These are phyloP conservation scores for Drosophila dunni DNA, from an alignment of 1,140 invertebrate genomes.

Conservation along the genomic window DNA sequence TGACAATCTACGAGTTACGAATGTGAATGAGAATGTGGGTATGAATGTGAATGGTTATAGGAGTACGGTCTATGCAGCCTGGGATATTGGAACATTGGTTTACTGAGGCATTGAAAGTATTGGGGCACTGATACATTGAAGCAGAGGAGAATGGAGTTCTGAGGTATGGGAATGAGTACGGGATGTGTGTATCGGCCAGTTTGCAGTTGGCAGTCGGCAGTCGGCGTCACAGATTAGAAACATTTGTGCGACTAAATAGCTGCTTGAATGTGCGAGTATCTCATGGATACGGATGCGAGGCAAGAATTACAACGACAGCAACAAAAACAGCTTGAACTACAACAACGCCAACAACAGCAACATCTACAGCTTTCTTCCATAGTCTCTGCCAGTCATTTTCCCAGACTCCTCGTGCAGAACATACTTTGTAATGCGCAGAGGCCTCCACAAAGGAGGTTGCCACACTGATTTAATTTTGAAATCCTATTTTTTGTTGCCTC, in stretches of 20 bases:
- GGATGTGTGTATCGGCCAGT: constrained; percentile 59
- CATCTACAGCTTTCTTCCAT: constrained; percentile 40
- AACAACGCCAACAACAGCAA: neutral
- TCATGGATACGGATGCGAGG: constrained; percentile 67
- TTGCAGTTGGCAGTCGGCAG: constrained; percentile 47
- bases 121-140: constrained; percentile 12
- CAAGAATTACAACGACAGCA: constrained; percentile 19
- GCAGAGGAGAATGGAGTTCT: constrained; percentile 1
- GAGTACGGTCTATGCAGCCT: constrained; percentile 1
- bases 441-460: neutral
- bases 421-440: constrained; percentile 7
- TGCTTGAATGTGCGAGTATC: constrained; percentile 43
- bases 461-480: neutral
- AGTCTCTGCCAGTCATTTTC: constrained; percentile 49
- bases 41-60: constrained; percentile 36
- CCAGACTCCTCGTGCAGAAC: constrained; percentile 37
- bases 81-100: neutral
- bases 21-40: constrained; percentile 32
- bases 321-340: neutral
- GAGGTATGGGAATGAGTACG: constrained; percentile 28
- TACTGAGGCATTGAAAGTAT: too few relatives aligned
- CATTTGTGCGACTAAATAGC: constrained; percentile 71
- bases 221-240: constrained; percentile 71
- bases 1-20: constrained; percentile 30
- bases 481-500: neutral